phyloP scores from a whole-genome alignment of 37 sponge, comb jelly and placozoan genomes.

The Halichondria panicea region DNA sequence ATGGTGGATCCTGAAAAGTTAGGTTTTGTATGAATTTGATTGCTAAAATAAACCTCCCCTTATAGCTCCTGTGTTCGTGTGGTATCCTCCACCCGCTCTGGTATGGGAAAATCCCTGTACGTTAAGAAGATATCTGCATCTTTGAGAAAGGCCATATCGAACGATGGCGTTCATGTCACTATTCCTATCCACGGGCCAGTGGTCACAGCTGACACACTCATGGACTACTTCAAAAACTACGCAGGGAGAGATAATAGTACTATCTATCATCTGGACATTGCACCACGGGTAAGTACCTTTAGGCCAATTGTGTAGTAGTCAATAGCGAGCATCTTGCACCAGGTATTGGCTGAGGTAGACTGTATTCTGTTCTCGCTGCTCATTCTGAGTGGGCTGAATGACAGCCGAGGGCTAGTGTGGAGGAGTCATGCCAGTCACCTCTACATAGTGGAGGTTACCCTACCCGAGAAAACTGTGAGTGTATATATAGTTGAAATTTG shows the following conservation, averaged over 20 bases:
- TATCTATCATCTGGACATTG: conserved; percentile 57
- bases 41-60: neutral
- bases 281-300: conserved; percentile 32
- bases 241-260: neutral
- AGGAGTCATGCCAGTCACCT: conserved; percentile 37
- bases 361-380: conserved; percentile 54
- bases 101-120: conserved; percentile 80
- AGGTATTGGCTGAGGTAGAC: conserved; percentile 44
- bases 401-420: conserved; percentile 64
- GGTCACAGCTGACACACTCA: conserved; percentile 43
- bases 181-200: conserved; percentile 71
- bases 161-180: conserved; percentile 13
- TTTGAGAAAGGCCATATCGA: too few relatives aligned
- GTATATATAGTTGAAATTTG: neutral
- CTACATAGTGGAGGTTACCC: conserved; percentile 65
- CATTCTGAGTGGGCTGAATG: conserved; percentile 42
- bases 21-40: neutral
- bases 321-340: neutral
- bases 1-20: conserved; percentile 36
- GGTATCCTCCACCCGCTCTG: conserved; percentile 54
- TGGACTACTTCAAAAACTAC: conserved; percentile 12
- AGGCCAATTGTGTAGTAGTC: neutral
- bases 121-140: conserved; percentile 42
- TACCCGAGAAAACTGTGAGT: conserved; percentile 10
- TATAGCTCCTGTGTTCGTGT: conserved; percentile 62